Evolutionary conservation across 2,888 invertebrate species (phyloP).

Genomic region (Cylloceria caligata): DNA sequence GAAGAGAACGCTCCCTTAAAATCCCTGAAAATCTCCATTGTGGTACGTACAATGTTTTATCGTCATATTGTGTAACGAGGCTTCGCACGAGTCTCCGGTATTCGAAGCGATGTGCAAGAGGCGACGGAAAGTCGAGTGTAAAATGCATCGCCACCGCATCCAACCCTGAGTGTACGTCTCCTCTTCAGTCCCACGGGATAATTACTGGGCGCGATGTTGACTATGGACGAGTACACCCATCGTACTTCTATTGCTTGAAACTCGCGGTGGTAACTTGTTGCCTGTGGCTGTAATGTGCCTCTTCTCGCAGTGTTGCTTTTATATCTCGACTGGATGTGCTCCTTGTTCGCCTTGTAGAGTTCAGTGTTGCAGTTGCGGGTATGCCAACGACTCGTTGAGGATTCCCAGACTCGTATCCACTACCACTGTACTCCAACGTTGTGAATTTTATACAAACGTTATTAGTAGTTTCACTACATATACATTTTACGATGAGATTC

Average conservation of each 20-base stretch:
- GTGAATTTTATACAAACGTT: constrained; percentile 14
- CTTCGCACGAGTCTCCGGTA: constrained; percentile 19
- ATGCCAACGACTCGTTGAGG: constrained; percentile 51
- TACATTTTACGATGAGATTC: neutral
- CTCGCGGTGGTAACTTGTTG: constrained; percentile 49
- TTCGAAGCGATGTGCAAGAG: constrained; percentile 19
- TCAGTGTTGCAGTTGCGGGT: constrained; percentile 36
- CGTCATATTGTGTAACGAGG: constrained; percentile 14
- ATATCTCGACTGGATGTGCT: constrained; percentile 10
- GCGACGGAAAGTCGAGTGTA: constrained; percentile 51
- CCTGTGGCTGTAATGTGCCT: constrained; percentile 46
- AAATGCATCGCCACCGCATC: constrained; percentile 42
- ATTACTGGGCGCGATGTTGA: constrained; percentile 65
- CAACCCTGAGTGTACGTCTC: constrained; percentile 28
- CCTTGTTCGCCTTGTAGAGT: constrained; percentile 57
- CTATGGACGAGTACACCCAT: constrained; percentile 59
- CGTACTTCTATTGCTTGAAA: constrained; percentile 56
- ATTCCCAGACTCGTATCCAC: constrained; percentile 50
- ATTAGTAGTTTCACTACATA: neutral
- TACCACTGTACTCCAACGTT: neutral
- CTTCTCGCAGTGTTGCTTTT: constrained; percentile 14
- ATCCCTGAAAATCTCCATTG: neutral
- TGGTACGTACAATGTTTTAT: neutral
- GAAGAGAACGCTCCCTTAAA: neutral
- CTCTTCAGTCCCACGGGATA: constrained; percentile 67